These are phyloP conservation scores for Malacosoma neustria DNA, from an alignment of 2,888 invertebrate species.

Conservation along the genomic window DNA sequence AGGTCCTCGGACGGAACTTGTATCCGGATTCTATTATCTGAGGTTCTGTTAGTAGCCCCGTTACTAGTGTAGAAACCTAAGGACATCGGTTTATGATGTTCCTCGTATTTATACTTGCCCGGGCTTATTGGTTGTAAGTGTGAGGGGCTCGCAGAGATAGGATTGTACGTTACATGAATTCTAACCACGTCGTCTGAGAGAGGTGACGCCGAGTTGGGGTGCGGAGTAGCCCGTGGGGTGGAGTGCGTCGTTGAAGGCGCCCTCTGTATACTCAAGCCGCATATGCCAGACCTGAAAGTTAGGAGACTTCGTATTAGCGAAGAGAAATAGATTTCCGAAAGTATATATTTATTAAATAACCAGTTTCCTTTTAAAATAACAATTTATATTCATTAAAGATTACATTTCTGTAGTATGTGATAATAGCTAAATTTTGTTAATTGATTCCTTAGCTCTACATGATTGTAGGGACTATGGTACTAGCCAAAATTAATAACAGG, in stretches of 20 bases:
- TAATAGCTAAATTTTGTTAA: too few species aligned
- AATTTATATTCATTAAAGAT: too few species aligned
- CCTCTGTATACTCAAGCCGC: slow-evolving; percentile 68
- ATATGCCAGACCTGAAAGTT: slow-evolving; percentile 62
- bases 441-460: too few species aligned
- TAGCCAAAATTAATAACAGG: too few species aligned
- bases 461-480: too few species aligned
- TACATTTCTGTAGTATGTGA: too few species aligned
- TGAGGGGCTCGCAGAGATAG: slow-evolving; percentile 68
- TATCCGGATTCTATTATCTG: slow-evolving; percentile 83
- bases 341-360: too few species aligned
- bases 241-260: slow-evolving; percentile 73
- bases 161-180: slow-evolving; percentile 85
- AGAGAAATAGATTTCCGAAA: too few species aligned
- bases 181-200: slow-evolving; percentile 79
- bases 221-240: slow-evolving; percentile 80
- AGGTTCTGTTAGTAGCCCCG: slow-evolving; percentile 66
- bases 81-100: slow-evolving; percentile 54
- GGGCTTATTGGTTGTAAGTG: slow-evolving; percentile 65
- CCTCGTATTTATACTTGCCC: slow-evolving; percentile 49
- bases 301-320: too few species aligned
- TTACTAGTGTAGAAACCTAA: slow-evolving; percentile 70
- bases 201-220: slow-evolving; percentile 78
- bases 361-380: too few species aligned
- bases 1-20: slow-evolving; percentile 81